phyloP scores from a whole-genome alignment of 2,113 vertebrate genomes.

The Grus americana region DNA sequence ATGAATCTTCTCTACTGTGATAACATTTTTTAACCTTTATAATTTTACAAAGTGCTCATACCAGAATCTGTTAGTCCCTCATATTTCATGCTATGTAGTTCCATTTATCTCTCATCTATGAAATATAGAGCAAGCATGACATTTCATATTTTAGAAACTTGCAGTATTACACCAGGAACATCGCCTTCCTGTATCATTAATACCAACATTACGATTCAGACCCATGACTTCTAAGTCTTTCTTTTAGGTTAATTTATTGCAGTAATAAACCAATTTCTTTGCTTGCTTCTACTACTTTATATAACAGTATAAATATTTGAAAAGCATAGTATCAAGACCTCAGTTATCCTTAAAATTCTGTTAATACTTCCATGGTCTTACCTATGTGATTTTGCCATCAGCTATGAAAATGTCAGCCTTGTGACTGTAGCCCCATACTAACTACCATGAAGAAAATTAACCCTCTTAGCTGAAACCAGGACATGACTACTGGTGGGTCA shows the following conservation, averaged over 20 bases:
- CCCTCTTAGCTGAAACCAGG: too few relatives aligned
- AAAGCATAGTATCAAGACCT: neutral
- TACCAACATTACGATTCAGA: slow-evolving; percentile 46
- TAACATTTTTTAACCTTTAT: slow-evolving; percentile 42
- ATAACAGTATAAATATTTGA: neutral
- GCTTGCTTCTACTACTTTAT: slow-evolving; percentile 2
- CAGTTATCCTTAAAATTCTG: neutral
- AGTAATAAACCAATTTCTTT: slow-evolving; percentile 27
- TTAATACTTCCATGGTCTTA: neutral
- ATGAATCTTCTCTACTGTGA: slow-evolving; percentile 3
- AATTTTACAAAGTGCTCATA: slow-evolving; percentile 23
- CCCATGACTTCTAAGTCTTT: neutral
- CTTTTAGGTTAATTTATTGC: slow-evolving; percentile 32
- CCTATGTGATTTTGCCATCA: neutral
- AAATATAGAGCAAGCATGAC: slow-evolving; percentile 17
- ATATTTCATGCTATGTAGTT: slow-evolving; percentile 4
- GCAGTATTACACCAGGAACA: neutral
- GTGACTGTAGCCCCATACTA: too few relatives aligned
- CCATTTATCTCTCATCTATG: slow-evolving; percentile 29
- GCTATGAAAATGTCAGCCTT: neutral
- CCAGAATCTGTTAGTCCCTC: slow-evolving; percentile 8
- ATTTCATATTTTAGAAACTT: slow-evolving; percentile 46
- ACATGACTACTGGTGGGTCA: neutral
- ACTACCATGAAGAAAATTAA: too few relatives aligned
- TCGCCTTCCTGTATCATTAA: slow-evolving; percentile 26